Evolutionary conservation across 2,797 vertebrate genomes (phyloP), one percentile per base, ranked within the genome.

Genomic region (Characodon lateralis): DNA sequence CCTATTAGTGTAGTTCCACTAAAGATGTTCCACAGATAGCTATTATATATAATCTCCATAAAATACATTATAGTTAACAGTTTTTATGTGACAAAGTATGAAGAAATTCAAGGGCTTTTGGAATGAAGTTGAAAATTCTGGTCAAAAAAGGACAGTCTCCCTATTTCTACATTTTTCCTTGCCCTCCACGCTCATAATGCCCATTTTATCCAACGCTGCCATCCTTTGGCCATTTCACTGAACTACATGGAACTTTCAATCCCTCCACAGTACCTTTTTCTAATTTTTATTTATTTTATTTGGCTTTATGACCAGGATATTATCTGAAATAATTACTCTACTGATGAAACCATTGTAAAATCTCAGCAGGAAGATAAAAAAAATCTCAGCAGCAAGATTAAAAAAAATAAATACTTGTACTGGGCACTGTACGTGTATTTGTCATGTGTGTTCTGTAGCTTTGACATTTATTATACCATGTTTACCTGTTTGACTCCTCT

Each of bases 401-500:
- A 7, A 10, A 46, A 46, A 63, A 31, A 14, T 20, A 61, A 28
- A 61, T 35, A 2, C 59, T 35, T 7, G 31, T 63, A 6, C 59
- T 8, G 6, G 6, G 28, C 59, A 35, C 59, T 50, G 48, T 14
- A 46, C 10, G 48, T 12, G 59, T 28, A 13, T 59, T 28, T 59
- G 26, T 5, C 14, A 18, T 1, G 59, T 35, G 14, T 63, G 28
- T 66, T 41, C 20, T 24, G 35, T 66, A 22, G 2, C 31, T 39
- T 9, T 24, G 9, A 66, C 63, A 66, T 66, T 65, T 66, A 41
- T 41, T 41, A 39, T 22, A 65, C 39, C 20, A 66, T 24, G 63
- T 24, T 66, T 80, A 94, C 94, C 91, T 94, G 89, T 94, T 92
- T 2, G 93, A 95, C 79, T 95, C 94, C 1, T 95, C 94, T 72